A percentile compares a stretch with the other conserved stretches of the same genome.
Conservation (phyloP, 2,113 vertebrate species). For the Catharus minimus region DNA sequence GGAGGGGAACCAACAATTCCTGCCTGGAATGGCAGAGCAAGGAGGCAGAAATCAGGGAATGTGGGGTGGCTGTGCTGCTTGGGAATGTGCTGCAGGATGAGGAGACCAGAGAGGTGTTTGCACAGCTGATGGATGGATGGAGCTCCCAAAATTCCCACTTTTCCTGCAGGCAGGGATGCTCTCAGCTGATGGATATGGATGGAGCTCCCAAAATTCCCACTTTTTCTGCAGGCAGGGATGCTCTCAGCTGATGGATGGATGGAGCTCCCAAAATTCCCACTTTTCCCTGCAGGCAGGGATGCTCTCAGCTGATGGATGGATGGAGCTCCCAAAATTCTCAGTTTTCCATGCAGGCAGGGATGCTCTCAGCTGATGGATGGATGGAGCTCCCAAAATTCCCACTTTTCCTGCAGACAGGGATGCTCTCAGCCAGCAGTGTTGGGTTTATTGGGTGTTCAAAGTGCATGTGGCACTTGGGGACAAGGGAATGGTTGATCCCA, state of each 20-base stretch:
- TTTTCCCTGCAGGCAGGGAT: not conserved
- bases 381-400: too few relatives aligned
- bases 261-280: not conserved
- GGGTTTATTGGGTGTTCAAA: not conserved
- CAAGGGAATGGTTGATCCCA: not conserved
- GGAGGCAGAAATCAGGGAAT: constrained; percentile 51
- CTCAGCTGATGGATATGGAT: not conserved
- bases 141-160: not conserved
- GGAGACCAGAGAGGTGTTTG: not conserved
- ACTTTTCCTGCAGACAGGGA: not conserved
- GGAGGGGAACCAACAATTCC: constrained; percentile 41
- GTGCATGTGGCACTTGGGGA: not conserved
- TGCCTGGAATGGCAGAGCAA: constrained; percentile 19
- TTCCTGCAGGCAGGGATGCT: not conserved
- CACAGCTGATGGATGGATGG: not conserved
- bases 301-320: not conserved
- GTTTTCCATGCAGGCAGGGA: too few relatives aligned
- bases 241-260: not conserved
- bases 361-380: not conserved
- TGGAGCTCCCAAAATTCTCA: too few relatives aligned
- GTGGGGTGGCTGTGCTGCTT: not conserved
- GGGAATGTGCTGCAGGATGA: not conserved
- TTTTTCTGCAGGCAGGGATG: not conserved
- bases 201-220: not conserved
- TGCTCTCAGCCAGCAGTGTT: not conserved